Evolutionary conservation across 1,140 invertebrate genomes (phyloP), one percentile per base, ranked within the genome.

Genomic region (Panagrolaimus sp.): DNA sequence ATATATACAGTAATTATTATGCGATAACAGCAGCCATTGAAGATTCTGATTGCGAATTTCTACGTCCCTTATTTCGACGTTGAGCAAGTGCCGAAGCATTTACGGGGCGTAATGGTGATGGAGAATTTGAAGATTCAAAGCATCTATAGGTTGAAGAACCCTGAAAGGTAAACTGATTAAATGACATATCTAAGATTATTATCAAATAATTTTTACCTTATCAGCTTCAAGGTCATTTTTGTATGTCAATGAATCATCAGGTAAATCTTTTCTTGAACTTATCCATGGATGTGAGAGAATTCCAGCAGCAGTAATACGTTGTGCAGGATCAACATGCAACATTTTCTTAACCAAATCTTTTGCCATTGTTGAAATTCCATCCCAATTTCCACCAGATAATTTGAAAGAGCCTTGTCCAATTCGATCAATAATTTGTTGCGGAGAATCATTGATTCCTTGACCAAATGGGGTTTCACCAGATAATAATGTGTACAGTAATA

Each of bases 401-500:
- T 91, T 89, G 72, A 97, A 88, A 81, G 90, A 89, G 44, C 93
- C 94, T 55, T 91, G 91, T 63, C 91, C 92, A 68, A 98, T 96
- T 69, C 92, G 88, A 67, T 89, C 88, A 65, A 98, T 86, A 83
- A 98, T 97, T 47, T 91, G 90, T 78, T 89, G 90, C 8, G 94
- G 92, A 48, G 91, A 93, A 82, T 97, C 94, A 67, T 89, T 90
- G 43, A 91, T 90, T 24, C 90, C 91, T 76, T 90, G 93, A 28
- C 92, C 91, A 86, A 96, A 98, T 12, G 96, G 96, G 26, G 94
- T 95, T 68, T 90, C 88, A 46, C 95, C 95, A 17, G 93, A 92
- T 17, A 98, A 84, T 90, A 98, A 94, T 46, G 95, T 97, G 83
- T 94, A 98, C 0, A 98, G 88, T 28, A 98, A 85, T 58, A 98